Base-by-base conservation (phyloP, 2,113 vertebrate genomes). In the Notothenia coriiceps region DNA sequence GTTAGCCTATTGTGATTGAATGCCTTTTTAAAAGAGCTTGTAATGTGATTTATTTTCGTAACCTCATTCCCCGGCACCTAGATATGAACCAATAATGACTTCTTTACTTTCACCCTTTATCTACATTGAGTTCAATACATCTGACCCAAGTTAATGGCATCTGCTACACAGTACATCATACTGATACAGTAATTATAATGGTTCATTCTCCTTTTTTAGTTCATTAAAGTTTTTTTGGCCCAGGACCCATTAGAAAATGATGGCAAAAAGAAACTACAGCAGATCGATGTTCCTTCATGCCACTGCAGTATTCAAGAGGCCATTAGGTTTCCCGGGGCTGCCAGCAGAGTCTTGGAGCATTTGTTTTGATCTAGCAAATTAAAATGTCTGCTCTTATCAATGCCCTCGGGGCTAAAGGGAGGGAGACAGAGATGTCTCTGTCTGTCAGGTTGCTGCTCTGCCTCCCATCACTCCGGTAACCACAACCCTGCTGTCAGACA, bases 381-480 rank as follows among this genome's bases (percentile, higher is more conserved):
- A 91, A 91, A 91, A 92, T 85, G 89, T 88, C 93, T 88, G 72
- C 70, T 92, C 88, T 91, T 93, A 90, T 93, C 93, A 90, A 76
- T 85, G 88, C 88, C 88, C 85, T 73, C 54, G 1, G 62, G 87
- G 51, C 46, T 46, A n/a, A 70, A 83, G 67, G 54, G 67, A 71
- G 60, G 66, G 47, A 57, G 57, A 79, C 64, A 77, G 70, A 80
- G 82, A 89, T 63, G 84, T 74, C 14, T 71, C 80, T 86, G 87
- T 90, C 86, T 84, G 90, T 89, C 88, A 89, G 76, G 77, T 80
- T 47, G 20, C 44, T 46, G 18, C 35, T 79, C 79, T 72, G 67
- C 86, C 72, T 86, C 64, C 86, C 71, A 63, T 86, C 80, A 83
- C 74, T 77, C 3, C 56, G 54, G 74, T 69, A 79, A 64, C 81